Percentiles rank a stretch among this genome's conserved stretches.
Conservation (phyloP, 2,113 vertebrate genomes). For the Gallinago media region DNA sequence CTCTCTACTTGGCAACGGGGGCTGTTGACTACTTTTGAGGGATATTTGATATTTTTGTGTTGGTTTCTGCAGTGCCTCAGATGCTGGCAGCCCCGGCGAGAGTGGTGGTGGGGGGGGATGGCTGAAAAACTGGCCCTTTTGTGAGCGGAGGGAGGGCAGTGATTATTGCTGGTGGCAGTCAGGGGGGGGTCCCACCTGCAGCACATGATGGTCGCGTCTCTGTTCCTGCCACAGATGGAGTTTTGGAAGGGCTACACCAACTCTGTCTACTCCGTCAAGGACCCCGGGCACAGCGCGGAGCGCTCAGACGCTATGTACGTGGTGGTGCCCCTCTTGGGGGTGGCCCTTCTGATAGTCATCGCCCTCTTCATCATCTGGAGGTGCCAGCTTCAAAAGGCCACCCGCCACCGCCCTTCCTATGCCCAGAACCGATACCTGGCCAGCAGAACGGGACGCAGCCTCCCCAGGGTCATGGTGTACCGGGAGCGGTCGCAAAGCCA, state of each 20-base stretch:
- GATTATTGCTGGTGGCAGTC: neutral
- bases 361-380: constrained; percentile 93
- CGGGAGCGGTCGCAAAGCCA: constrained; percentile 80
- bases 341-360: constrained; percentile 88
- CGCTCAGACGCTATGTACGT: constrained; percentile 87
- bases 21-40: neutral
- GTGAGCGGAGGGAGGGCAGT: neutral
- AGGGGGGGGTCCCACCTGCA: neutral
- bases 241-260: constrained; percentile 87
- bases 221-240: constrained; percentile 81
- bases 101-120: neutral
- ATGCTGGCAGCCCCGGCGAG: neutral
- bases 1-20: neutral
- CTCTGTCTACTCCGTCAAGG: constrained; percentile 82
- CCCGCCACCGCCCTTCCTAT: constrained; percentile 86
- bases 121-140: neutral
- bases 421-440: constrained; percentile 87
- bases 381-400: constrained; percentile 91
- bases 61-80: accelerated
- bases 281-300: constrained; percentile 73
- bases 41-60: neutral
- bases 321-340: constrained; percentile 87
- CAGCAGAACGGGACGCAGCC: constrained; percentile 81
- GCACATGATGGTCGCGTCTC: neutral
- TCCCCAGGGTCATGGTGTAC: constrained; percentile 88